These are phyloP conservation scores for Smithornis capensis DNA, from an alignment of 2,113 vertebrate genomes.

Conservation along the genomic window DNA sequence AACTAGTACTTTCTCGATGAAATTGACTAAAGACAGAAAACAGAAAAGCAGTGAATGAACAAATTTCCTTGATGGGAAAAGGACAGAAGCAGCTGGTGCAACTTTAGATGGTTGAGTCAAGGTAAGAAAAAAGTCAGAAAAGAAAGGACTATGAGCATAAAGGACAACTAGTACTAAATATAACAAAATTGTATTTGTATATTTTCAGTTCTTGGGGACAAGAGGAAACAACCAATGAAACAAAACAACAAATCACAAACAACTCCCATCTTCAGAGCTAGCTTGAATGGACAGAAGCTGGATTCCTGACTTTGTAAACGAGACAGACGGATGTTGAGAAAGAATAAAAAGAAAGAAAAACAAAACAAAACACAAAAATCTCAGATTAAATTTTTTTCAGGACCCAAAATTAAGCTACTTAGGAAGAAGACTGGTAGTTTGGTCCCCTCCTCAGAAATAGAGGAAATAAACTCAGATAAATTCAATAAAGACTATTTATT, in stretches of 20 bases:
- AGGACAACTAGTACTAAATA: background rate
- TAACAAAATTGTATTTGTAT: background rate
- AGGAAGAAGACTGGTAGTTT: background rate
- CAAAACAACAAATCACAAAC: background rate
- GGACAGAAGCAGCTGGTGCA: background rate
- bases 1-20: background rate
- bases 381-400: background rate
- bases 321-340: background rate
- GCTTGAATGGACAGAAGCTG: background rate
- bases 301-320: background rate
- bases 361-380: rapidly evolving
- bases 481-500: background rate
- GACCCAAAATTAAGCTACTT: background rate
- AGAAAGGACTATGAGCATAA: background rate
- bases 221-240: background rate
- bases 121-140: background rate
- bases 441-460: background rate
- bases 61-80: background rate
- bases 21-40: background rate
- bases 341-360: background rate
- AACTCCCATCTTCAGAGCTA: background rate
- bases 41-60: background rate
- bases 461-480: background rate
- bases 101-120: background rate
- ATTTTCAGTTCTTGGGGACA: background rate